These are phyloP conservation scores for Osmerus eperlanus DNA, from an alignment of 2,113 vertebrate genomes.

Conservation along the genomic window DNA sequence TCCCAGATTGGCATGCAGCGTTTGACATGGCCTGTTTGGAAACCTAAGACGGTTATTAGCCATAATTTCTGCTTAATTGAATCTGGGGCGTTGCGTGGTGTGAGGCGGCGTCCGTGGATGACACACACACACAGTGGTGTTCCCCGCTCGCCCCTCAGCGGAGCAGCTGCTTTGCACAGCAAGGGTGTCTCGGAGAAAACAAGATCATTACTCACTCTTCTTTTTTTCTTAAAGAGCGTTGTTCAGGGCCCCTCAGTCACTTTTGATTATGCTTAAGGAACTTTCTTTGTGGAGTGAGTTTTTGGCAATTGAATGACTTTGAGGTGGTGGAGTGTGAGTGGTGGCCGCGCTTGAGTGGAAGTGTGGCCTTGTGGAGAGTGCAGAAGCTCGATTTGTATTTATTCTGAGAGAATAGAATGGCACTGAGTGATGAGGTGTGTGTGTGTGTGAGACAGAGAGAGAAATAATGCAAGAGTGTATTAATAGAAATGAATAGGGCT, in stretches of 20 bases:
- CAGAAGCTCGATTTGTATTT: too few relatives aligned
- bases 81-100: slow-evolving; percentile 15
- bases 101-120: slow-evolving; percentile 10
- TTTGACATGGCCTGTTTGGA: slow-evolving; percentile 22
- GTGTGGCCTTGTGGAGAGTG: too few relatives aligned
- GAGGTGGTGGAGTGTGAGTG: too few relatives aligned
- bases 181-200: slow-evolving; percentile 3
- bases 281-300: slow-evolving; percentile 1
- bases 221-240: neutral
- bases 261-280: slow-evolving; percentile 7
- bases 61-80: slow-evolving; percentile 30
- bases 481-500: neutral
- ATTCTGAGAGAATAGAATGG: too few relatives aligned
- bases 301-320: neutral
- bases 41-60: slow-evolving; percentile 30
- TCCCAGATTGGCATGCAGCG: slow-evolving; percentile 2
- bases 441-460: slow-evolving; percentile 1
- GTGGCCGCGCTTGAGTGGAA: too few relatives aligned
- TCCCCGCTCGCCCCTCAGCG: neutral
- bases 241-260: slow-evolving; percentile 6
- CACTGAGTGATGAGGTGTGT: neutral
- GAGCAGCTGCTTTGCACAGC: slow-evolving; percentile 8
- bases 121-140: slow-evolving; percentile 8
- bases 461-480: too few relatives aligned
- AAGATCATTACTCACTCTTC: slow-evolving; percentile 8